Base-by-base conservation (phyloP, 1,140 invertebrate genomes). In the Tachypleus tridentatus region DNA sequence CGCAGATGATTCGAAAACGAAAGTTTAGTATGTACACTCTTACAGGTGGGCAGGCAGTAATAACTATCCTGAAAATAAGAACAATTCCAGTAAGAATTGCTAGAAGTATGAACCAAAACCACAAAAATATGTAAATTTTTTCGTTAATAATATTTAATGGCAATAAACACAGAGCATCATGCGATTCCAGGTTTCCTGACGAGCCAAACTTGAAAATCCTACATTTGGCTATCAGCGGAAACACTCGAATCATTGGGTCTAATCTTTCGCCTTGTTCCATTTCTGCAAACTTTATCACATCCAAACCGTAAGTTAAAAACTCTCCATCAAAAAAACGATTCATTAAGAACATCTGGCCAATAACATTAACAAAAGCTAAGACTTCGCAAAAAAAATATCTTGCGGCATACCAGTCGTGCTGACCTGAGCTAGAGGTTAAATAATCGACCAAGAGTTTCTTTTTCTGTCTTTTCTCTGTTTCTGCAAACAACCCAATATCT, bases 401-500 rank as follows among this genome's bases (percentile, higher is more conserved):
- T 79, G 93, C 93, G 62, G 91, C 91, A 90, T 92, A 94, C 91
- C 91, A 95, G 81, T 95, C 93, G 83, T 96, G 91, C 78, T 89
- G 92, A 70, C 86, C 83, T 70, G 89, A 80, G 81, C 93, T 94
- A 79, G 92, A 89, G 84, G 88, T 90, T 71, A 96, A 82, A 80
- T 96, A 96, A 80, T 95, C 91, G 72, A 94, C 85, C 75, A 96
- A 85, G 72, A 95, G 84, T 78, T 93, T 93, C 82, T 94, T 94
- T 83, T 95, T 95, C 76, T 92, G 90, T 77, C 92, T 92, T 81
- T 93, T 93, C 81, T 95, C 92, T 79, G 94, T 91, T 78, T 94
- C 91, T 50, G 89, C 89, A 77, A 89, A 92, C 69, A 93, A 86
- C 51, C 88, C 90, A 63, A 93, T 86, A 77, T 93, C 64, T 4